phyloP scores from a whole-genome alignment of 2,888 invertebrate genomes.

The Peribatodes rhomboidaria region DNA sequence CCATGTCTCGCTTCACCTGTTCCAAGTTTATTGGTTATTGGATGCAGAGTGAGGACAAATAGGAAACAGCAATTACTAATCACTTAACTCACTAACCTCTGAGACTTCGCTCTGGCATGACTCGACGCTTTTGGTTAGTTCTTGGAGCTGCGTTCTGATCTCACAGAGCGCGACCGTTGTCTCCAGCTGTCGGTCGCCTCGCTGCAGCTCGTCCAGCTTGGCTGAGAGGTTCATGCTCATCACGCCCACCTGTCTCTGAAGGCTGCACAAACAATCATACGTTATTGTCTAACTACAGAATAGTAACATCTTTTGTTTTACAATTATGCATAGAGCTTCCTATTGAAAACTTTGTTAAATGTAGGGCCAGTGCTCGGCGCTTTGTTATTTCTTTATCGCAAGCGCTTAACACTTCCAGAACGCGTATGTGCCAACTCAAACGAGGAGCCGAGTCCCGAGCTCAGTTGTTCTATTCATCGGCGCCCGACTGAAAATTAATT shows the following conservation, averaged over 20 bases:
- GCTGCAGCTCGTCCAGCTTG: slow-evolving; percentile 97
- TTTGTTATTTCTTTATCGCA: slow-evolving; percentile 19
- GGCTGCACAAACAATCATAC: slow-evolving; percentile 86
- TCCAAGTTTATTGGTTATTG: neutral
- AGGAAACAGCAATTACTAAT: neutral
- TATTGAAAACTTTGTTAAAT: slow-evolving; percentile 26
- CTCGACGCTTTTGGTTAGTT: slow-evolving; percentile 97
- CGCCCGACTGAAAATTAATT: slow-evolving; percentile 25
- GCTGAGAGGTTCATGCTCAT: slow-evolving; percentile 98
- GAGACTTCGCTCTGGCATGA: slow-evolving; percentile 98
- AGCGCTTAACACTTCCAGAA: slow-evolving; percentile 29
- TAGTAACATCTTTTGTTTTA: neutral
- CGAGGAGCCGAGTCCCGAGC: slow-evolving; percentile 27
- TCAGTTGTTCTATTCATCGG: slow-evolving; percentile 29
- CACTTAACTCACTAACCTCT: slow-evolving; percentile 84
- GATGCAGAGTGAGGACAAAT: neutral
- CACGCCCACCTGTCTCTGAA: slow-evolving; percentile 99
- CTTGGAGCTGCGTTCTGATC: slow-evolving; percentile 96
- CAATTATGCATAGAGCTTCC: neutral
- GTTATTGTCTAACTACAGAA: slow-evolving; percentile 34
- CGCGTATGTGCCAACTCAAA: slow-evolving; percentile 34
- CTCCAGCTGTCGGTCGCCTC: slow-evolving; percentile 95
- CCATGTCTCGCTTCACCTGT: slow-evolving; percentile 96
- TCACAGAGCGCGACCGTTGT: slow-evolving; percentile 97
- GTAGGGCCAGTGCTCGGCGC: slow-evolving; percentile 4